These are phyloP conservation scores for Stenopsyche tienmushanensis DNA, from an alignment of 1,140 invertebrate species.

Conservation along the genomic window DNA sequence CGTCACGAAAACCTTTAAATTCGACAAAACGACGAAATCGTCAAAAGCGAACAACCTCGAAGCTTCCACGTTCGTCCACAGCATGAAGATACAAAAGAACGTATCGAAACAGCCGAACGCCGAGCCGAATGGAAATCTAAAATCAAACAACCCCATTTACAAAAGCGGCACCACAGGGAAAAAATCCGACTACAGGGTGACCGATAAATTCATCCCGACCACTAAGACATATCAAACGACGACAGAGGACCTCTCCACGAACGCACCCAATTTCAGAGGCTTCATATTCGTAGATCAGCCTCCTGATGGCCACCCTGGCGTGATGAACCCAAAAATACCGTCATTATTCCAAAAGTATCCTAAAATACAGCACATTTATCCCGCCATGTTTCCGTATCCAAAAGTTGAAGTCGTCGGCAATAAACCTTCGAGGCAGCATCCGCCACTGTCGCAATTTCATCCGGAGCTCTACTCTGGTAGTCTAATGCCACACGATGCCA, in stretches of 20 bases:
- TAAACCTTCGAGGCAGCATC: constrained; percentile 41
- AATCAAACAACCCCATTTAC: constrained; percentile 27
- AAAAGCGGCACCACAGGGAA: constrained; percentile 22
- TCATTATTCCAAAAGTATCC: constrained; percentile 71
- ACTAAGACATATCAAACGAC: constrained; percentile 31
- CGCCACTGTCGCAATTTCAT: constrained; percentile 37
- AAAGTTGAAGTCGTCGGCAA: constrained; percentile 43
- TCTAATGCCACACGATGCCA: constrained; percentile 29
- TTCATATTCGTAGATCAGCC: constrained; percentile 41
- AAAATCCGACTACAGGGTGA: constrained; percentile 27
- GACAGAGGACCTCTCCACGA: constrained; percentile 26
- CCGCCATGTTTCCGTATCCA: constrained; percentile 60
- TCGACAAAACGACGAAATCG: constrained; percentile 38
- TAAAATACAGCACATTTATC: constrained; percentile 74
- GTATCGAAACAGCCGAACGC: constrained; percentile 35
- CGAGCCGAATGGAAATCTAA: constrained; percentile 32
- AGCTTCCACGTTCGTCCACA: constrained; percentile 18
- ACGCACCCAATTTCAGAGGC: constrained; percentile 38
- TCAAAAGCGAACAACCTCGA: constrained; percentile 35
- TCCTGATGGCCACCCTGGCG: constrained; percentile 34
- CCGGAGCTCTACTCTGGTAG: constrained; percentile 33
- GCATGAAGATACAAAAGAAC: constrained; percentile 37
- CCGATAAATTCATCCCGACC: constrained; percentile 45
- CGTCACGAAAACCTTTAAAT: constrained; percentile 37
- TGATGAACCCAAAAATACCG: constrained; percentile 58